A percentile compares a stretch with the other conserved stretches of the same genome.
Evolutionary conservation across 2,113 vertebrate species (phyloP).

Genomic region (Bubalus kerabau): DNA sequence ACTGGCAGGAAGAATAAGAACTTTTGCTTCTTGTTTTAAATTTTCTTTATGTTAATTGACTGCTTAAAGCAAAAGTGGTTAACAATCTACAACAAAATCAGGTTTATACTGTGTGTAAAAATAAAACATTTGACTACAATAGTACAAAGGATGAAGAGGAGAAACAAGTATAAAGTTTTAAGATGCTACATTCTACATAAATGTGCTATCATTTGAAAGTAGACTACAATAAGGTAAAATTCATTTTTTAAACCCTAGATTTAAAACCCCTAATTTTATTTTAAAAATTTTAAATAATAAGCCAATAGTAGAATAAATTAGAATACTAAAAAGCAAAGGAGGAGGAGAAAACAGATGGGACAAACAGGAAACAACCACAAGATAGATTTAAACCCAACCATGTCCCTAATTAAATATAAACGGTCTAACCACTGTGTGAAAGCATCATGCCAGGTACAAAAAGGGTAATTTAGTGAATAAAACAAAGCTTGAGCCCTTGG

Average conservation of each 20-base stretch:
- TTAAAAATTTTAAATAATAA: background rate
- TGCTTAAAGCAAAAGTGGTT: background rate
- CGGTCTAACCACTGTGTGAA: background rate
- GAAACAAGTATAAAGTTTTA: background rate
- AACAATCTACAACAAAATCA: background rate
- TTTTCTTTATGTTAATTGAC: background rate
- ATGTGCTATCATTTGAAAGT: background rate
- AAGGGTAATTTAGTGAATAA: background rate
- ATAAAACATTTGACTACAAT: background rate
- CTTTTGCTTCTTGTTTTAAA: background rate
- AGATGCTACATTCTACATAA: background rate
- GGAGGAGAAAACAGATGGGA: background rate
- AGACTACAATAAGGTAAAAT: background rate
- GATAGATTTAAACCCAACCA: background rate
- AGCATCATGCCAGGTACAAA: background rate
- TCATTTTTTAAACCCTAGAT: background rate
- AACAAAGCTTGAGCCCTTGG: background rate
- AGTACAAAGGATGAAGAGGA: background rate
- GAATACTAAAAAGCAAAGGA: background rate
- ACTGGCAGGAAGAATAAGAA: background rate
- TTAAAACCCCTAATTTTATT: background rate
- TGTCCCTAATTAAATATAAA: background rate
- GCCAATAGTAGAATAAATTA: background rate
- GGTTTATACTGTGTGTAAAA: background rate
- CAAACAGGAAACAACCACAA: background rate